Base-by-base conservation (phyloP, 1,140 invertebrate species). In the Hyposmocoma kahamanoa region DNA sequence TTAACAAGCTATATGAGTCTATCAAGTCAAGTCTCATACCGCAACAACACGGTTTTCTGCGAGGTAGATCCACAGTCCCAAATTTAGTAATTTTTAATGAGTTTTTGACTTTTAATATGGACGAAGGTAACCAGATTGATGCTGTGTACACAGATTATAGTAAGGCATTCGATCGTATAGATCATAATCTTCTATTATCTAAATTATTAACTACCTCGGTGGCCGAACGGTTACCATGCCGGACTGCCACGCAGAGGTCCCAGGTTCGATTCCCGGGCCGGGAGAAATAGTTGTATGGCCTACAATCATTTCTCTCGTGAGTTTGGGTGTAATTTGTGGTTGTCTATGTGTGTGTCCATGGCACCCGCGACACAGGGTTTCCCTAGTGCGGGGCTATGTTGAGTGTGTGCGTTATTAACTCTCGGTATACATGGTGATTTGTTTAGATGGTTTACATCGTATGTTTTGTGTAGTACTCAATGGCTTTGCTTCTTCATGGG, bases 101-200 rank as follows among this genome's bases (percentile, higher is more conserved):
- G 5, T 17, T 11, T 42, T 5, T 42, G 8, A 17, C 3, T 8
- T 17, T 3, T 4, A 4, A 6, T 19, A 42, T 26, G 24, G 24
- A 26, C 22, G 18, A 28, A 8, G 42, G 49, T 11, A 3, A n/a
- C 10, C 62, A 70, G 24, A 48, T 65, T 3, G 63, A 69, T 48
- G 55, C 44, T 0, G 46, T 62, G 0, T 63, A 60, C 43, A 69
- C 66, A 3, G 64, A 70, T 42, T 54, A 63, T 17, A 48, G 47
- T 0, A 70, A 70, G 22, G 62, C 58, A 1, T 68, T 73, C 42
- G 64, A 70, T 28, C 47, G 34, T 13, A 50, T 69, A 22, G 21
- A 42, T 22, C 59, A 57, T 18, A 4, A 3, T 2, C 10, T 42
- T 2, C 45, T 47, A 11, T 15, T 48, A 30, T 8, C 24, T 10